Base-by-base conservation (phyloP, 2,797 vertebrate species). In the Falco concolor region DNA sequence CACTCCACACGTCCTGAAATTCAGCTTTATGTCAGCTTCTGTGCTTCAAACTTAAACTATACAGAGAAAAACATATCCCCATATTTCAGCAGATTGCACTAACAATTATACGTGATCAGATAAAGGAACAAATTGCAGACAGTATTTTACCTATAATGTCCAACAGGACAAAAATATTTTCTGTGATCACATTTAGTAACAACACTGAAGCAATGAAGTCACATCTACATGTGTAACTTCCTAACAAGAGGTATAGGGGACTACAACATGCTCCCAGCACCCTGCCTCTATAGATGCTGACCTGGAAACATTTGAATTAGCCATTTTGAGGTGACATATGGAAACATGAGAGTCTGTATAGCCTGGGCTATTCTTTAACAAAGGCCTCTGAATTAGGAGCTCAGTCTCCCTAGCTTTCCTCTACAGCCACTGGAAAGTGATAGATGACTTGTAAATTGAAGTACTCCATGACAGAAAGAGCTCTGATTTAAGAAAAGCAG, bases 231-330 rank as follows among this genome's bases (percentile, higher is more conserved):
- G 22, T 23, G 4, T 18, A 53, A n/a, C 19, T 69, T 74, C 34
- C 30, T 61, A 45, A 40, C 7, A 36, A 86, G 28, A 36, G 3
- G 8, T n/a, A 22, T 3, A 73, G 25, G 10, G 7, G 9, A 28
- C 8, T 52, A 42, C 7, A 57, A 1, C 0, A 1, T 38, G 8
- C 5, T 80, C 9, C 22, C 32, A 52, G 27, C 13, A 63, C 14
- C 13, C 16, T 59, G 5, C 4, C 9, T 40, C 8, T 27, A 34
- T 52, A 63, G 84, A 67, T 38, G 27, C 18, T 27, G 8, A 49
- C 28, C 7, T 7, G 24, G 38, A 83, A 77, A 84, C 7, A 42
- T 15, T 47, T 64, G 2, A 3, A 10, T 47, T 56, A 52, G 27
- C 22, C 7, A 32, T 79, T 60, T 21, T 64, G 27, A 30, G 7